Base-by-base conservation (phyloP, 2,113 vertebrate species). In the Chascanopsetta lugubris region DNA sequence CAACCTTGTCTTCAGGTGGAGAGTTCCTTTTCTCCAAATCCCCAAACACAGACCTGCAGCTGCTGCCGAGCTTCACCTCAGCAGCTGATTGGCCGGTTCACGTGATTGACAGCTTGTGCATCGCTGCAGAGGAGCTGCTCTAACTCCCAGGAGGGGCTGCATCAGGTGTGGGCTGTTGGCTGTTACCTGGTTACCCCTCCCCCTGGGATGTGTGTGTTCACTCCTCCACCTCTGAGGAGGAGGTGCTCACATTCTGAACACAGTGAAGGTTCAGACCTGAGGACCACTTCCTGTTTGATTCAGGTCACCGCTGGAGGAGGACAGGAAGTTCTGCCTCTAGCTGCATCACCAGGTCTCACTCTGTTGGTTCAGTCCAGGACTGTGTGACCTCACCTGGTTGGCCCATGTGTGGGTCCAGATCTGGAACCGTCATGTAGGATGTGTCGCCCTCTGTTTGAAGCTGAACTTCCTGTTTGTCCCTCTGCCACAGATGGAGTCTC, bases 401-500 rank as follows among this genome's bases (percentile, higher is more conserved):
- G 11, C 17, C 1, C 38, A 5, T 42, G 15, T n/a, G 4, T 5
- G 6, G n/a, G n/a, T n/a, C n/a, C n/a, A n/a, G n/a, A n/a, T n/a
- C n/a, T n/a, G n/a, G n/a, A n/a, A n/a, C n/a, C 34, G 34, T 6
- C 34, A 3, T 15, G 40, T 18, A 6, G 21, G 7, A 25, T 6
- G 12, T 40, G 38, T n/a, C 2, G 17, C 18, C 8, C 42, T 20
- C 42, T 2, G 6, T n/a, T 6, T 45, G 3, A 30, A n/a, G 6
- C 1, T 51, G 6, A 30, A 27, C 25, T 2, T 7, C n/a, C 29
- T 11, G 22, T 4, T 2, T 38, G 36, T 22, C 34, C 8, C n/a
- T 94, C 93, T 11, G 22, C 3, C 50, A n/a, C n/a, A 90, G 85
- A 96, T 97, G 95, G 96, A 98, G 72, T 96, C 96, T 82, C 86